Evolutionary conservation across 2,113 vertebrate species (phyloP).

Genomic region (Bubalus kerabau): DNA sequence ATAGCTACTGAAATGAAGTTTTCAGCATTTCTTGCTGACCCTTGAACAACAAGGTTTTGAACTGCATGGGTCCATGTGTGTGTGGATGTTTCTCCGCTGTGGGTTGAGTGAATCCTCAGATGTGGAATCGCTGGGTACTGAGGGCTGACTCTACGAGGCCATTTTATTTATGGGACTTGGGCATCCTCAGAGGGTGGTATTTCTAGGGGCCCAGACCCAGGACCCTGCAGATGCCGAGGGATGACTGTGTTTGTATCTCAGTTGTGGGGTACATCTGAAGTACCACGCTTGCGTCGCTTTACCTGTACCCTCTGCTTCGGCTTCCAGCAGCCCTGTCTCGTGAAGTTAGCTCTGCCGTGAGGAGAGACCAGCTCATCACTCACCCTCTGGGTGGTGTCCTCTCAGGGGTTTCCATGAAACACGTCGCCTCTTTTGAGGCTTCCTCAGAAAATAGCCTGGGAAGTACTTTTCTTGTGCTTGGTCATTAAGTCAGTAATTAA

Average conservation of each 20-base stretch:
- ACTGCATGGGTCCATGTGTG: neutral
- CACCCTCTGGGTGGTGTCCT: rapidly evolving
- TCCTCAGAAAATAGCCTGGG: neutral
- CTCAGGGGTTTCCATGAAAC: neutral
- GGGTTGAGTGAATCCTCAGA: neutral
- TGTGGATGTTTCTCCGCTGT: neutral
- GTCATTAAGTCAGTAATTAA: neutral
- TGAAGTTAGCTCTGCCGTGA: neutral
- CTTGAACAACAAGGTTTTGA: neutral
- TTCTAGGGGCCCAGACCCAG: neutral
- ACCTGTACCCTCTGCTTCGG: neutral
- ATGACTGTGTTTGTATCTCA: neutral
- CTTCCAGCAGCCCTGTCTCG: neutral
- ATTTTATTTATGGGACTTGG: neutral
- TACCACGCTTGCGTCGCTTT: neutral
- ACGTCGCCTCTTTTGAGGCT: neutral
- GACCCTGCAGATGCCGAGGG: too few relatives aligned
- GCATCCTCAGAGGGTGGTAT: neutral
- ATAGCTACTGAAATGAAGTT: neutral
- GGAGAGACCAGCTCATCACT: neutral
- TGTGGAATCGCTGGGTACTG: neutral
- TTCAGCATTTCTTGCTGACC: neutral
- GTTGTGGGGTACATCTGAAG: neutral
- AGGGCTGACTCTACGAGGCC: neutral
- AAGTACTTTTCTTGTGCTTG: neutral